phyloP scores from a whole-genome alignment of 2,888 invertebrate species.

The Pantelozetes paolii region DNA sequence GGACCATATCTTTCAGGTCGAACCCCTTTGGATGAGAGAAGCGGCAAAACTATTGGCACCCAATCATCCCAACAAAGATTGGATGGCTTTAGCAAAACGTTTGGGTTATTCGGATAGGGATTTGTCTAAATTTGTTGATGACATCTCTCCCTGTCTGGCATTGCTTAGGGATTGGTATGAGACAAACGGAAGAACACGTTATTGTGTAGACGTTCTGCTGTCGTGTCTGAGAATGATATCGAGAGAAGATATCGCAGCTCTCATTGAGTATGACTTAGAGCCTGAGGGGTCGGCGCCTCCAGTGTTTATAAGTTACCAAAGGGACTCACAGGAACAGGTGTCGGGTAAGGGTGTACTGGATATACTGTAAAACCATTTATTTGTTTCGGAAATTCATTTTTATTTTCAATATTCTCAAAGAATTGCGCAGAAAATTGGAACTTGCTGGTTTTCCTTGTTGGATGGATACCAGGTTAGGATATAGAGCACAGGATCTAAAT shows the following conservation, averaged over 20 bases:
- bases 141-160: slow-evolving; percentile 53
- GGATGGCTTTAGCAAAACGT: slow-evolving; percentile 52
- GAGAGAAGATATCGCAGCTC: slow-evolving; percentile 46
- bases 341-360: slow-evolving; percentile 41
- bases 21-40: slow-evolving; percentile 53
- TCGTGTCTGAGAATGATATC: slow-evolving; percentile 53
- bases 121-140: slow-evolving; percentile 52
- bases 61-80: slow-evolving; percentile 53
- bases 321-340: slow-evolving; percentile 55
- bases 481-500: too few relatives aligned
- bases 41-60: slow-evolving; percentile 54
- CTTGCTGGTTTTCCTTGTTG: slow-evolving; percentile 54
- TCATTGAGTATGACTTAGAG: slow-evolving; percentile 47
- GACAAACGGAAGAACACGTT: slow-evolving; percentile 53
- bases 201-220: slow-evolving; percentile 54
- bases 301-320: slow-evolving; percentile 56
- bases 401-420: slow-evolving; percentile 28
- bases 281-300: slow-evolving; percentile 49
- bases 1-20: slow-evolving; percentile 47
- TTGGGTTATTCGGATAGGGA: slow-evolving; percentile 53
- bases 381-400: not conserved
- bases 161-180: slow-evolving; percentile 55
- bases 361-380: too few relatives aligned
- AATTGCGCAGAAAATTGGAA: slow-evolving; percentile 53
- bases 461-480: slow-evolving; percentile 52